phyloP scores from a whole-genome alignment of 2,797 vertebrate species.

The Lepilemur septentrionalis region DNA sequence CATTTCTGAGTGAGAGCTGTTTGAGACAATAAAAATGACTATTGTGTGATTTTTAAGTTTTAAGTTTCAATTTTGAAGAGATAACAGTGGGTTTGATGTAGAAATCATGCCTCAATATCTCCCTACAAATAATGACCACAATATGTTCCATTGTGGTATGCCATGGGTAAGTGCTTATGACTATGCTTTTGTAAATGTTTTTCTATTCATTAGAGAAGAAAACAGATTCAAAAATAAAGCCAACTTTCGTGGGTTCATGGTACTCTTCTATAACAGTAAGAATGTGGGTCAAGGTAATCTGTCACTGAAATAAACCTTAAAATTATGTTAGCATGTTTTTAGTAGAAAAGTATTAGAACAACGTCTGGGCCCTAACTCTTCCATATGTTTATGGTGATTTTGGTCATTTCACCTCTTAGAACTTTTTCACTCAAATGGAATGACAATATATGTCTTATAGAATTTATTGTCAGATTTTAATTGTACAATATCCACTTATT shows the following conservation, averaged over 20 bases:
- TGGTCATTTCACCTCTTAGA: not conserved
- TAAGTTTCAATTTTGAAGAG: not conserved
- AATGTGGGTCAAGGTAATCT: not conserved
- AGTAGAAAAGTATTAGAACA: not conserved
- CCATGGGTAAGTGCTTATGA: not conserved
- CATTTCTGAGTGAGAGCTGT: not conserved
- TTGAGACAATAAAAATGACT: not conserved
- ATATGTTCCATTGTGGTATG: not conserved
- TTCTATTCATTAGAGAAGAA: not conserved
- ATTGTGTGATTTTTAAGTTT: not conserved
- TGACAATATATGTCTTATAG: not conserved
- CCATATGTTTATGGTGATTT: not conserved
- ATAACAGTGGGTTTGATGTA: not conserved
- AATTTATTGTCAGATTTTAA: not conserved
- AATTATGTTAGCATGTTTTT: not conserved
- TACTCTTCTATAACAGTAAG: not conserved
- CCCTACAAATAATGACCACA: not conserved
- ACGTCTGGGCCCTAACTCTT: not conserved
- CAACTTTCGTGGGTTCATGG: not conserved
- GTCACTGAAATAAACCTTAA: not conserved
- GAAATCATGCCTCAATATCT: not conserved
- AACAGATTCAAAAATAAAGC: not conserved
- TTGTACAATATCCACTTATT: not conserved
- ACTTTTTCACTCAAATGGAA: not conserved
- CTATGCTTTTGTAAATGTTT: not conserved